A percentile compares a stretch with the other conserved stretches of the same genome.
These are phyloP conservation scores for Petrosia ficiformis DNA, from an alignment of 37 sponge, comb jelly and placozoan species.

Conservation along the genomic window DNA sequence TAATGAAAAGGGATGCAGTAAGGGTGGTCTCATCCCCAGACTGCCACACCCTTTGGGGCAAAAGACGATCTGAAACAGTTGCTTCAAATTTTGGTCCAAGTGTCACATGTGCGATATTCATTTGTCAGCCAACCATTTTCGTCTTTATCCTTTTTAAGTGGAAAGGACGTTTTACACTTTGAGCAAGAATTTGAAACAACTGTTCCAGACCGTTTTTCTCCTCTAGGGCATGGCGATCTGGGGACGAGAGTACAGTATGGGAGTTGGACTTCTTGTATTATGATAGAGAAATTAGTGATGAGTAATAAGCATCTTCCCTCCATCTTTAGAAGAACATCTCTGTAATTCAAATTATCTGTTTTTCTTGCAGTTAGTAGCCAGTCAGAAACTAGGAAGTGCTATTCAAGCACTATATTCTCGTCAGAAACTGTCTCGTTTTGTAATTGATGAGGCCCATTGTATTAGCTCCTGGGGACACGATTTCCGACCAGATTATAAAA, in stretches of 20 bases:
- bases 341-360: neutral
- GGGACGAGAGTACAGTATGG: too few species aligned
- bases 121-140: too few species aligned
- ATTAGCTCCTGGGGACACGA: constrained; percentile 95
- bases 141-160: too few species aligned
- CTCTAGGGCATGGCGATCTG: too few species aligned
- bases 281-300: neutral
- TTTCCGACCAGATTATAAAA: constrained; percentile 97
- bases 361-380: constrained; percentile 51
- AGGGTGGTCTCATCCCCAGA: neutral
- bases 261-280: neutral
- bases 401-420: constrained; percentile 44
- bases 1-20: too few species aligned
- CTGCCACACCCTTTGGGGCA: neutral
- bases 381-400: constrained; percentile 64
- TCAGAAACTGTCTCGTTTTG: constrained; percentile 69
- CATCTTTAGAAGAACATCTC: neutral
- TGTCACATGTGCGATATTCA: too few species aligned
- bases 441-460: constrained; percentile 99
- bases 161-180: too few species aligned
- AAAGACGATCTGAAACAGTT: too few species aligned
- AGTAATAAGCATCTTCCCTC: constrained; percentile 1
- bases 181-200: too few species aligned
- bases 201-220: too few species aligned
- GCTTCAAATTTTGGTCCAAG: too few species aligned